phyloP scores from a whole-genome alignment of 2,888 invertebrate genomes.

The Caenorhabditis zanzibari region DNA sequence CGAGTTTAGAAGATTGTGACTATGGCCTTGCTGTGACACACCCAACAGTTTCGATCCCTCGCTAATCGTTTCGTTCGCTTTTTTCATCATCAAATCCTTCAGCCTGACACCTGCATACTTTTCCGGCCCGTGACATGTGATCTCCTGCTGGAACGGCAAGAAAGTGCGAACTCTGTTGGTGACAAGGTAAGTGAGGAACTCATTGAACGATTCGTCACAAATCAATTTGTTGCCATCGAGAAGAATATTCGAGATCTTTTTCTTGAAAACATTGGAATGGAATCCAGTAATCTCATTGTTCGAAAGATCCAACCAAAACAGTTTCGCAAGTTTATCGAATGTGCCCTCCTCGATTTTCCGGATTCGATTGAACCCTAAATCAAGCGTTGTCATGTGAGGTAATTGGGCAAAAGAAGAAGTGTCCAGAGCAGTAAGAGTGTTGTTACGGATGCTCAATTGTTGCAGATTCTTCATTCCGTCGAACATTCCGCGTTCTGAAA shows the following conservation, averaged over 20 bases:
- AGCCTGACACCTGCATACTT: slow-evolving; percentile 73
- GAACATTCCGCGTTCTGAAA: slow-evolving; percentile 80
- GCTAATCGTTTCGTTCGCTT: slow-evolving; percentile 79
- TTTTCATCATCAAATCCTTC: slow-evolving; percentile 83
- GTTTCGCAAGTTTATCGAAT: slow-evolving; percentile 73
- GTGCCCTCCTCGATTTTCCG: slow-evolving; percentile 87
- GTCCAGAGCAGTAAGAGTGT: slow-evolving; percentile 73
- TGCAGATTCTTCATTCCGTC: slow-evolving; percentile 88
- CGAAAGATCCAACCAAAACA: slow-evolving; percentile 82
- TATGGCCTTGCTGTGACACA: slow-evolving; percentile 4
- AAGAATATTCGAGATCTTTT: slow-evolving; percentile 78
- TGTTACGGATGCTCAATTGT: slow-evolving; percentile 77
- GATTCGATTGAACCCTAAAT: slow-evolving; percentile 87
- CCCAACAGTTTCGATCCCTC: slow-evolving; percentile 57
- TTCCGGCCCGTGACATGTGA: slow-evolving; percentile 79
- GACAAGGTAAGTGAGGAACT: slow-evolving; percentile 77
- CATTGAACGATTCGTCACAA: slow-evolving; percentile 80
- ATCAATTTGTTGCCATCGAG: slow-evolving; percentile 78
- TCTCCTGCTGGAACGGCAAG: slow-evolving; percentile 81
- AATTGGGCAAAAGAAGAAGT: slow-evolving; percentile 74
- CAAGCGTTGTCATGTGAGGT: slow-evolving; percentile 76
- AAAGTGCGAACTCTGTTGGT: slow-evolving; percentile 80
- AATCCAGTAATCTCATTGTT: slow-evolving; percentile 77
- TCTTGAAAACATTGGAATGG: slow-evolving; percentile 74
- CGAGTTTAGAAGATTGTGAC: slow-evolving; percentile 66